Evolutionary conservation across 2,888 invertebrate genomes (phyloP).

Genomic region (Nesidiocoris tenuis): DNA sequence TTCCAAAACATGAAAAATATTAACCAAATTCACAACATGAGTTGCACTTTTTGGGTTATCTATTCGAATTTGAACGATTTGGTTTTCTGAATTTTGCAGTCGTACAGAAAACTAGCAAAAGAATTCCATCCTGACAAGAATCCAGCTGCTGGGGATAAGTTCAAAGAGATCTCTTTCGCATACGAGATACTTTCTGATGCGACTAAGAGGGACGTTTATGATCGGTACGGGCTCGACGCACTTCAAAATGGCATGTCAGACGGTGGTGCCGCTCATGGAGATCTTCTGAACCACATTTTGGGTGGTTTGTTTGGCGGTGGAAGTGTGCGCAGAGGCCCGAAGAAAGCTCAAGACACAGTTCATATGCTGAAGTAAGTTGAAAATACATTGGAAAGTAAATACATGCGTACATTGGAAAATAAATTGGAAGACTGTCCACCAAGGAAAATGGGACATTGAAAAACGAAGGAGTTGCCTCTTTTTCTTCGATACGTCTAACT

Average conservation of each 20-base stretch:
- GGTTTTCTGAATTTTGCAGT: slow-evolving; percentile 60
- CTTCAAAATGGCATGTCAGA: slow-evolving; percentile 70
- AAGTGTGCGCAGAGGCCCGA: slow-evolving; percentile 59
- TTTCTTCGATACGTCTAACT: too few species aligned
- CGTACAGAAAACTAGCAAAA: slow-evolving; percentile 87
- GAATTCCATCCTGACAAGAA: slow-evolving; percentile 93
- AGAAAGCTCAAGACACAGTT: slow-evolving; percentile 77
- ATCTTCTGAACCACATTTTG: slow-evolving; percentile 67
- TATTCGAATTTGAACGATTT: too few species aligned
- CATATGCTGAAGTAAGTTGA: slow-evolving; percentile 68
- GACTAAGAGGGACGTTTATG: slow-evolving; percentile 81
- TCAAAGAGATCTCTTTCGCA: slow-evolving; percentile 94
- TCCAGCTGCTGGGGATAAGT: slow-evolving; percentile 85
- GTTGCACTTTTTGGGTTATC: too few species aligned
- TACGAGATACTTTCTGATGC: slow-evolving; percentile 90
- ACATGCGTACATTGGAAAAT: too few species aligned
- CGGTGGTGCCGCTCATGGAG: slow-evolving; percentile 59
- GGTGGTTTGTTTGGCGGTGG: slow-evolving; percentile 58
- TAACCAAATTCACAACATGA: too few species aligned
- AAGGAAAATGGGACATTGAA: too few species aligned
- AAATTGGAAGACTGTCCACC: too few species aligned
- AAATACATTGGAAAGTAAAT: too few species aligned
- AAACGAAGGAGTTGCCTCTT: too few species aligned
- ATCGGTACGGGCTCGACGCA: slow-evolving; percentile 81
- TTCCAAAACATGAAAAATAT: too few species aligned